A percentile compares a stretch with the other conserved stretches of the same genome.
These are phyloP conservation scores for Scaptomyza parva DNA, from an alignment of 2,888 invertebrate species.

Conservation along the genomic window DNA sequence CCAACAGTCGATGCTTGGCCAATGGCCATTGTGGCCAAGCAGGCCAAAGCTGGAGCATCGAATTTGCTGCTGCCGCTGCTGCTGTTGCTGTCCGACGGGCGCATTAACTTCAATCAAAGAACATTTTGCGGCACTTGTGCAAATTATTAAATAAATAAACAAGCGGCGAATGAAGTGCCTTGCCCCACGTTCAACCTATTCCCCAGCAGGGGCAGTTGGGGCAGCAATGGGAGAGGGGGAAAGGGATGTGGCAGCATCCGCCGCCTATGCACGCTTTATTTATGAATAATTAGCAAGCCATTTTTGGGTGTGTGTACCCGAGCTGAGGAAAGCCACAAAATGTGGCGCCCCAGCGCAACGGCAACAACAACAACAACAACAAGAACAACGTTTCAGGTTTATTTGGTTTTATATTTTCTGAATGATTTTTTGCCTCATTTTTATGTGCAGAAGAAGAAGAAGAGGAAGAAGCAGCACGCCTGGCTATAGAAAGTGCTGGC, in stretches of 20 bases:
- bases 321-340: conserved; percentile 60
- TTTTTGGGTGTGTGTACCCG: conserved; percentile 37
- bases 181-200: conserved; percentile 23
- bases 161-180: conserved; percentile 48
- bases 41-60: conserved; percentile 14
- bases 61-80: conserved; percentile 10
- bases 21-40: conserved; percentile 19
- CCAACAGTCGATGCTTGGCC: conserved; percentile 20
- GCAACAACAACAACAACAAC: conserved; percentile 32
- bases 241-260: background rate
- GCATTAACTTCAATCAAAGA: conserved; percentile 80
- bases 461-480: conserved; percentile 37
- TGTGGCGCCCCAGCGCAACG: conserved; percentile 42
- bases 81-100: conserved; percentile 21
- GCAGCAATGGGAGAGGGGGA: background rate
- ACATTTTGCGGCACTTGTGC: conserved; percentile 77
- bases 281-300: conserved; percentile 80
- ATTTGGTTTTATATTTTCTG: conserved; percentile 18
- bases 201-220: conserved; percentile 17
- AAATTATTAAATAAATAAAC: conserved; percentile 79
- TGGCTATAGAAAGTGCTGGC: conserved; percentile 41
- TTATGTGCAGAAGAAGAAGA: conserved; percentile 27
- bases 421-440: conserved; percentile 26
- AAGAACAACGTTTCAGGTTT: conserved; percentile 43
- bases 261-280: conserved; percentile 70